phyloP scores from a whole-genome alignment of 1,140 invertebrate genomes.

The Anastatus disparis region DNA sequence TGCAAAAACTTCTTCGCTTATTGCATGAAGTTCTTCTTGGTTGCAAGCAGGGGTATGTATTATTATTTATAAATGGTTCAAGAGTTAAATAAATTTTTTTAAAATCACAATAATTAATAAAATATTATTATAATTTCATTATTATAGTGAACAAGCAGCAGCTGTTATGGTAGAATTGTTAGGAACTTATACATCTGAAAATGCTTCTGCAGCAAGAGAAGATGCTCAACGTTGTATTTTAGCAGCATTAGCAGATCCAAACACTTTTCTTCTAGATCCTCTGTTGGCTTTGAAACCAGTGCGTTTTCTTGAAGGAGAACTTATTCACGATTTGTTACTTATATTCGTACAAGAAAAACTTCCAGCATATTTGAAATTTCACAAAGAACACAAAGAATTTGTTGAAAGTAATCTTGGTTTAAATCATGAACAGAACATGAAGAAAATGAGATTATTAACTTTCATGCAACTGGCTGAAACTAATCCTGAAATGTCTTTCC shows the following conservation, averaged over 20 bases:
- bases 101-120: neutral
- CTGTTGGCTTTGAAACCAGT: conserved; percentile 93
- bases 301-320: conserved; percentile 92
- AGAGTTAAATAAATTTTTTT: neutral
- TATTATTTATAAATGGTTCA: neutral
- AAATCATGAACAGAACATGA: conserved; percentile 94
- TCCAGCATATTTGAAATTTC: conserved; percentile 89
- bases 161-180: conserved; percentile 97
- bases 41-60: conserved; percentile 73
- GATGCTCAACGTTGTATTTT: conserved; percentile 97
- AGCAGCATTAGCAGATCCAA: conserved; percentile 92
- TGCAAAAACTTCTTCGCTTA: conserved; percentile 90
- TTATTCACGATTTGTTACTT: conserved; percentile 94
- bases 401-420: conserved; percentile 85
- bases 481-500: conserved; percentile 90
- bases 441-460: conserved; percentile 95
- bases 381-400: conserved; percentile 93
- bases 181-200: conserved; percentile 95
- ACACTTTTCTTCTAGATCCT: conserved; percentile 94
- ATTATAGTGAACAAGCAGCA: conserved; percentile 85
- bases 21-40: conserved; percentile 88
- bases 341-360: conserved; percentile 97
- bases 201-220: conserved; percentile 94
- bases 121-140: conserved; percentile 41
- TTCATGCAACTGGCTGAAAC: conserved; percentile 97